Conservation (phyloP, 2,113 vertebrate genomes). For the Etheostoma cragini region DNA sequence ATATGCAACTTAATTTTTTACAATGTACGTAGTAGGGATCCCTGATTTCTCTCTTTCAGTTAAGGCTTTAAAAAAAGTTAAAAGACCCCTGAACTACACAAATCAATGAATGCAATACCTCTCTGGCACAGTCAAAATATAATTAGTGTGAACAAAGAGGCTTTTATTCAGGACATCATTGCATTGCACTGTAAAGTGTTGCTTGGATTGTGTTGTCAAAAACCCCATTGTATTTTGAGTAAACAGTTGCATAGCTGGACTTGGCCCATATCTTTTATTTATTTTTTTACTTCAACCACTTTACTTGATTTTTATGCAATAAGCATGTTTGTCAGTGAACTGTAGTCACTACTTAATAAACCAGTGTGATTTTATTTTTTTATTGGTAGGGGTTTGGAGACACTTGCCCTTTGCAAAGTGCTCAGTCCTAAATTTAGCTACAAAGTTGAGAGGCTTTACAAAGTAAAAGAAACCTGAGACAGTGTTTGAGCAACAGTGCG, state of each 20-base stretch:
- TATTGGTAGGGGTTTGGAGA: slow-evolving; percentile 1
- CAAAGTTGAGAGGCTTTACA: slow-evolving; percentile 45
- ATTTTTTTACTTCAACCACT: neutral
- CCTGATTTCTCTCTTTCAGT: no score
- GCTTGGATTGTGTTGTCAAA: neutral
- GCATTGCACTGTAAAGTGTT: neutral
- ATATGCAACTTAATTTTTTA: no score
- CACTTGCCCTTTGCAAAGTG: slow-evolving; percentile 66
- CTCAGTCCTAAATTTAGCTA: slow-evolving; percentile 74
- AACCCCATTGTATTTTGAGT: neutral
- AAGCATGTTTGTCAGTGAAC: neutral
- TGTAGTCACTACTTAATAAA: neutral
- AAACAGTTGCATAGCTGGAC: neutral
- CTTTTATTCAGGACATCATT: neutral
- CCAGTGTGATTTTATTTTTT: neutral
- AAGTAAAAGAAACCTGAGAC: slow-evolving; percentile 71
- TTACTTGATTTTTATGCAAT: neutral
- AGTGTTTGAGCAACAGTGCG: slow-evolving; percentile 16
- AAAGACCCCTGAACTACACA: neutral
- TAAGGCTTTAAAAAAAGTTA: no score
- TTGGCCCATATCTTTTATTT: neutral
- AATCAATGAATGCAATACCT: neutral
- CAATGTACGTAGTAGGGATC: no score
- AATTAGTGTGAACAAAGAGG: neutral
- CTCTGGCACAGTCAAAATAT: neutral